Percentiles rank a stretch among this genome's conserved stretches.
Conservation (phyloP, 2,888 invertebrate species). For the Acleris emargana region DNA sequence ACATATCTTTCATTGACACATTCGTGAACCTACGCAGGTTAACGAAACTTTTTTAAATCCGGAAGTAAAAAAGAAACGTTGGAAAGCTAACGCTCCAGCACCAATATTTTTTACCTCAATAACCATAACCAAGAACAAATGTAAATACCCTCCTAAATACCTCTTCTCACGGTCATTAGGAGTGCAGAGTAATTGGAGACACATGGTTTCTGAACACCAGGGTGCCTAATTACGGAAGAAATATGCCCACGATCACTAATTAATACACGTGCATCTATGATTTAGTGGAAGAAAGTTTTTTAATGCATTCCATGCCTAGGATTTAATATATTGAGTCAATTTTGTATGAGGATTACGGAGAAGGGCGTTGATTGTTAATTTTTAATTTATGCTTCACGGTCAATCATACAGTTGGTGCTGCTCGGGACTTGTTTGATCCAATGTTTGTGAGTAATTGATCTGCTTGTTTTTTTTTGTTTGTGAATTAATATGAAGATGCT, state of each 20-base stretch:
- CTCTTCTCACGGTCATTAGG: conserved; percentile 59
- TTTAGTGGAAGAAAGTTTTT: conserved; percentile 37
- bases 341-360: too few species aligned
- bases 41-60: background rate
- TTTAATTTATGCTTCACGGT: conserved; percentile 33
- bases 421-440: conserved; percentile 32
- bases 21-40: too few species aligned
- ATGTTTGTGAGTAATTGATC: conserved; percentile 5
- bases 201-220: conserved; percentile 52
- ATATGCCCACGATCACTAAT: conserved; percentile 62
- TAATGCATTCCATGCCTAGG: conserved; percentile 1
- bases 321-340: too few species aligned
- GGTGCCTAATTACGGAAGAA: conserved; percentile 65
- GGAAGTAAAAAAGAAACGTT: background rate
- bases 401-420: conserved; percentile 8
- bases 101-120: background rate
- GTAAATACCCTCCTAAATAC: conserved; percentile 23
- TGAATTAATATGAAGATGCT: too few species aligned
- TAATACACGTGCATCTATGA: conserved; percentile 40
- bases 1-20: too few species aligned
- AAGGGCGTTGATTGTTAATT: conserved; percentile 18
- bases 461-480: too few species aligned
- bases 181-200: conserved; percentile 64
- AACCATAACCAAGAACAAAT: conserved; percentile 28
- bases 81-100: background rate